Percentiles rank a stretch among this genome's conserved stretches.
phyloP scores from a whole-genome alignment of 2,113 vertebrate genomes.

The Glaucidium brasilianum region DNA sequence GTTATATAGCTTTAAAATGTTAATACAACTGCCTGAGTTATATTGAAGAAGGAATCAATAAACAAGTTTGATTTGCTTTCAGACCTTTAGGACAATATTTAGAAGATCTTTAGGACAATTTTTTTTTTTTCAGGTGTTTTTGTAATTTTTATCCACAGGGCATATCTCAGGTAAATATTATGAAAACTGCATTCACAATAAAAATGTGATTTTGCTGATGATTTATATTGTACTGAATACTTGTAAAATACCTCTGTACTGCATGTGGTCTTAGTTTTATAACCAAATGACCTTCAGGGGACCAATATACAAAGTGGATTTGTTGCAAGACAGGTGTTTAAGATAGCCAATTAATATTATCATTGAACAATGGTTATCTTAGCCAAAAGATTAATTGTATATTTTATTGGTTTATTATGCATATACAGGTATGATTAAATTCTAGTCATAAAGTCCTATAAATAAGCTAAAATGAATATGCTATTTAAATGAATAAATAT shows the following conservation, averaged over 20 bases:
- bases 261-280: not conserved
- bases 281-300: conserved; percentile 17
- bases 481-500: conserved; percentile 24
- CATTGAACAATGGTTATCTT: conserved; percentile 3
- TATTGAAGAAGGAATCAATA: not conserved
- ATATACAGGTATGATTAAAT: conserved; percentile 5
- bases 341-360: conserved; percentile 7
- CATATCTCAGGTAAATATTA: not conserved
- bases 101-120: not conserved
- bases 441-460: not conserved
- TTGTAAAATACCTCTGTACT: not conserved
- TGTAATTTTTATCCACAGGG: not conserved
- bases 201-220: not conserved
- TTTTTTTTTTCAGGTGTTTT: not conserved
- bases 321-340: not conserved
- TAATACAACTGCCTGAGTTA: not conserved
- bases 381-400: not conserved
- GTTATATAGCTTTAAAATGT: not conserved
- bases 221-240: not conserved
- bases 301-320: not conserved
- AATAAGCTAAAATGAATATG: conserved; percentile 14
- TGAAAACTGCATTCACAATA: not conserved
- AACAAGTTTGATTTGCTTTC: not conserved
- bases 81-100: not conserved
- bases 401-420: conserved; percentile 39